Evolutionary conservation across 2,113 vertebrate species (phyloP).

Genomic region (Cyphomyrus plagiostoma): DNA sequence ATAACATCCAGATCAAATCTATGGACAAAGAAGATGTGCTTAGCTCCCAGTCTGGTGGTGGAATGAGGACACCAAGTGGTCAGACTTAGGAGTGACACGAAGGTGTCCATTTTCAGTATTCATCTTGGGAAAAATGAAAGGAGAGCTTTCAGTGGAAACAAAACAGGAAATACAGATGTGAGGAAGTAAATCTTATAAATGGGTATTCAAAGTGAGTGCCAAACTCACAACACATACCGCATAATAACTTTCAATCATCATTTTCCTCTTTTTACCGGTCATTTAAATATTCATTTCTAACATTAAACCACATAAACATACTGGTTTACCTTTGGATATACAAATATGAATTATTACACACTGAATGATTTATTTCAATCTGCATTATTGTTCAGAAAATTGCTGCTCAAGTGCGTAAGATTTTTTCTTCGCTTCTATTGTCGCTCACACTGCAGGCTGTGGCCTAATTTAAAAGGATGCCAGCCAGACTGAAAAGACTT

Average conservation of each 20-base stretch:
- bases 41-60: background rate
- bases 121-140: background rate
- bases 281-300: background rate
- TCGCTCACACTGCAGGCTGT: background rate
- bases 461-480: background rate
- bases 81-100: background rate
- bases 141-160: background rate
- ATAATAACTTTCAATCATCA: background rate
- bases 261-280: background rate
- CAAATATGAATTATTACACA: background rate
- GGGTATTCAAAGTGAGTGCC: background rate
- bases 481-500: background rate
- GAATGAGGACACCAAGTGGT: slow-evolving; percentile 5
- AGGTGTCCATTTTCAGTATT: background rate
- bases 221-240: background rate
- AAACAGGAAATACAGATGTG: background rate
- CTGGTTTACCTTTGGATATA: background rate
- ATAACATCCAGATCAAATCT: background rate
- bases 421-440: background rate
- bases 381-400: background rate
- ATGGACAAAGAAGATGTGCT: background rate
- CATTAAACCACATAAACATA: background rate
- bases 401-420: background rate
- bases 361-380: background rate
- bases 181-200: background rate